Percentiles rank a stretch among this genome's conserved stretches.
Conservation (phyloP, 2,113 vertebrate genomes). For the Gasterosteus aculeatus region DNA sequence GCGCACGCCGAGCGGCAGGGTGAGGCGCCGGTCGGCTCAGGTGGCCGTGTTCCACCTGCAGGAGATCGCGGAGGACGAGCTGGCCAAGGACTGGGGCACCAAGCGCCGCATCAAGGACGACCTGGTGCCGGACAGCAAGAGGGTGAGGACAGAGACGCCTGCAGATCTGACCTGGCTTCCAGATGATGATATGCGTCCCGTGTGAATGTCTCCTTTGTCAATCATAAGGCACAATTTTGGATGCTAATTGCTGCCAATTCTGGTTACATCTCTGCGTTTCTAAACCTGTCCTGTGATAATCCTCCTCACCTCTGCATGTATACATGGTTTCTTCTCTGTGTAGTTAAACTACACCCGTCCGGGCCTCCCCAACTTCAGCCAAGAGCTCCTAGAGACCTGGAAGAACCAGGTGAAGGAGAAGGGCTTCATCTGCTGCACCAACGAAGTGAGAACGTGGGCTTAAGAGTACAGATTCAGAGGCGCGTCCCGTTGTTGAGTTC, state of each 20-base stretch:
- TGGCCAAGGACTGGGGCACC: conserved; percentile 92
- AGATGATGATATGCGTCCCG: no score
- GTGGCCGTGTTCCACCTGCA: conserved; percentile 97
- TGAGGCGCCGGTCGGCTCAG: conserved; percentile 93
- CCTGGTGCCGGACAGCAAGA: conserved; percentile 93
- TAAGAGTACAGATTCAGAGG: not conserved
- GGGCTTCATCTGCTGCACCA: conserved; percentile 95
- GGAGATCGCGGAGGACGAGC: conserved; percentile 95
- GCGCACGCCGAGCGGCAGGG: conserved; percentile 92
- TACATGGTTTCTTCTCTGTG: conserved; percentile 33
- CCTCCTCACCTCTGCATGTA: not conserved
- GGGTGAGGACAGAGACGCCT: conserved; percentile 80
- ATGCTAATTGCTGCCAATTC: no score
- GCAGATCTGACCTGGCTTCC: no score
- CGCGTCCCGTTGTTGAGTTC: conserved; percentile 4
- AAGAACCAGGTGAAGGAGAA: conserved; percentile 96
- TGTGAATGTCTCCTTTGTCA: no score
- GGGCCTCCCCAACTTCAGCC: conserved; percentile 93
- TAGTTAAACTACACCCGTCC: conserved; percentile 98
- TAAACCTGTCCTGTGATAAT: no score
- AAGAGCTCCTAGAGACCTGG: conserved; percentile 91
- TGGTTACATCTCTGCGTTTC: no score
- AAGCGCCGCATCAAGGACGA: conserved; percentile 96
- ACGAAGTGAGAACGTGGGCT: conserved; percentile 84
- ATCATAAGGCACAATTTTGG: no score